Evolutionary conservation across 1,140 invertebrate species (phyloP), one percentile per base, ranked within the genome.

Genomic region (Leucophenga varia): DNA sequence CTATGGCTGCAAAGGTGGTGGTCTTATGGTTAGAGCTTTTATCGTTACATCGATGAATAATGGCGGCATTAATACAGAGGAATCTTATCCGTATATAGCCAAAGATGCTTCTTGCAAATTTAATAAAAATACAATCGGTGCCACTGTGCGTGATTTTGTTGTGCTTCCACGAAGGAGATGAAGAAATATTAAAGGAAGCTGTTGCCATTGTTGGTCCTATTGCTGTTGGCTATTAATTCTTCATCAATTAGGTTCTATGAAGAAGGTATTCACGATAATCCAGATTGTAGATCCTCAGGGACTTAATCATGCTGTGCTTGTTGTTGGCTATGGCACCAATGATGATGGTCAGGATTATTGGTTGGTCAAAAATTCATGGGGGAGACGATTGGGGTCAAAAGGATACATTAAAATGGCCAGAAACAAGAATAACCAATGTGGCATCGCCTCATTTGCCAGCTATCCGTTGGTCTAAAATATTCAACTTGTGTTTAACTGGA

Each of bases 1-100:
- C 72, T 76, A 88, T 55, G 92, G 93, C 8, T 95, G 92, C 61
- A 79, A 86, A 47, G 91, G 91, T 51, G 91, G 91, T 50, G 71
- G 90, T 2, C 90, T n/a, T n/a, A n/a, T 91, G 80, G 84, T 25
- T 2, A 37, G 82, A 42, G 86, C 86, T 8, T 89, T 91, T n/a
- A n/a, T 72, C 67, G 82, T 41, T 95, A 95, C 68, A 82, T 95
- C 40, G n/a, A 87, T 83, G 61, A 80, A 84, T 2, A 93, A 93
- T 60, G 64, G 77, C 10, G 47, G 46, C 17, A 80, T 95, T 25
- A 89, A 94, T 64, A 93, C 90, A 6, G 71, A 77, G 4, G 67
- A 76, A 2, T 80, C 79, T 5, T 91, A 92, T 63, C 87, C 88
- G 0, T 93, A 92, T 70, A 81, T 86, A 64, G 88, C 75, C 16